phyloP scores from a whole-genome alignment of 1,140 invertebrate genomes.

The Oncopodura yosiiana region DNA sequence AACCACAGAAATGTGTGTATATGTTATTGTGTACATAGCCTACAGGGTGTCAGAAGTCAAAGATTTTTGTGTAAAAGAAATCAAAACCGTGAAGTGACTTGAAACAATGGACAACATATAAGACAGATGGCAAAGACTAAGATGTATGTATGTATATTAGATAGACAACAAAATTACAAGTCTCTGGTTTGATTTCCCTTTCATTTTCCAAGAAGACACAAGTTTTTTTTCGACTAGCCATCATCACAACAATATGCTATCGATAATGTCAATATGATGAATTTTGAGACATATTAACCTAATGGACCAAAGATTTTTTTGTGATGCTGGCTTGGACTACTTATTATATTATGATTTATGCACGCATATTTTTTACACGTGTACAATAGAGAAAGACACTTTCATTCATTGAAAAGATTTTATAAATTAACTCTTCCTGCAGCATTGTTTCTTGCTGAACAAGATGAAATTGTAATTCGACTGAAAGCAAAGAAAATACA shows the following conservation, averaged over 20 bases:
- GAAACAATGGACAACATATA: not conserved
- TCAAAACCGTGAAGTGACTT: not conserved
- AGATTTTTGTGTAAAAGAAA: conserved; percentile 2
- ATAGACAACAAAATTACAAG: not conserved
- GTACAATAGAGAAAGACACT: no score
- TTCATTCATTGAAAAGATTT: no score
- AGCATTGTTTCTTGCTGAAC: conserved; percentile 5
- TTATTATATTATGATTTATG: no score
- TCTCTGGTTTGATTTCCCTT: not conserved
- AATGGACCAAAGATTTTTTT: no score
- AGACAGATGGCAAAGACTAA: conserved; percentile 2
- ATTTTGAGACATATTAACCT: no score
- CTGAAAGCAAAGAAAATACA: conserved; percentile 25
- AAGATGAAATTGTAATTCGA: conserved; percentile 32
- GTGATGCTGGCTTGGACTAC: no score
- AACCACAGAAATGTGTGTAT: conserved; percentile 5
- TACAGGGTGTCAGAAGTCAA: conserved; percentile 6
- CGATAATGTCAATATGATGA: no score
- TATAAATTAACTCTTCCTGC: not conserved
- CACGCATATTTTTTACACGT: no score
- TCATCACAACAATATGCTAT: no score
- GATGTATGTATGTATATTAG: conserved; percentile 1
- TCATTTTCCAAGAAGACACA: not conserved
- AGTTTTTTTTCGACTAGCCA: not conserved
- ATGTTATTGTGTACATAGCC: not conserved